Evolutionary conservation across 2,113 vertebrate genomes (phyloP), one percentile per base, ranked within the genome.

Genomic region (Eubucco bourcierii): DNA sequence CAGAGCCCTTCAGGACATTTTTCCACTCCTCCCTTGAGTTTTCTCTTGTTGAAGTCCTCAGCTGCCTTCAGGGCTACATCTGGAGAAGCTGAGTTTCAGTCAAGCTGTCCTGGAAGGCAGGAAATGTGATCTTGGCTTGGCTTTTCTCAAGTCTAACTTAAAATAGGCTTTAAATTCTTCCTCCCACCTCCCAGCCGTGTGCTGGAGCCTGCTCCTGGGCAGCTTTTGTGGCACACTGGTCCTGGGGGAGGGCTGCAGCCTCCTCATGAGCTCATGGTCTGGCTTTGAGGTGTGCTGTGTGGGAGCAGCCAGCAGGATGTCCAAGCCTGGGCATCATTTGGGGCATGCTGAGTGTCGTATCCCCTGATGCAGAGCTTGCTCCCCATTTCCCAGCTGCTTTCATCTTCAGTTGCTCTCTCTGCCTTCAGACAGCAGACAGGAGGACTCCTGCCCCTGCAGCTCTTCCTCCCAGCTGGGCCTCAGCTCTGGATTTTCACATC

Each of bases 401-500:
- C 4, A 4, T 33, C 52, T 31, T 56, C 29, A 39, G 44, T 87
- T n/a, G 56, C n/a, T n/a, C 23, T 33, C 37, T 29, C 29, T 4
- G 0, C 5, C 9, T n/a, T 34, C 33, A 53, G 74, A 74, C 65
- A 70, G 41, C 11, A 33, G 28, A 55, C 50, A 52, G 61, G 41
- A 24, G 3, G 37, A 27, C 50, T 61, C 81, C 70, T 0, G 0
- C 78, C 80, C 87, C 58, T 56, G 15, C 34, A 27, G 50, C 34
- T 59, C 24, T 82, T 77, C 60, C 61, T 86, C 86, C 94, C 81
- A 58, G 71, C 13, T 27, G n/a, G 80, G 52, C 77, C 91, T 82
- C 89, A 89, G 89, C 94, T 84, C 68, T 39, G 94, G 33, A 23
- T 89, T 84, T 88, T 92, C 87, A 82, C 71, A 28, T 85, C 93